phyloP scores from a whole-genome alignment of 2,888 invertebrate species.

The Epirrita christyi region DNA sequence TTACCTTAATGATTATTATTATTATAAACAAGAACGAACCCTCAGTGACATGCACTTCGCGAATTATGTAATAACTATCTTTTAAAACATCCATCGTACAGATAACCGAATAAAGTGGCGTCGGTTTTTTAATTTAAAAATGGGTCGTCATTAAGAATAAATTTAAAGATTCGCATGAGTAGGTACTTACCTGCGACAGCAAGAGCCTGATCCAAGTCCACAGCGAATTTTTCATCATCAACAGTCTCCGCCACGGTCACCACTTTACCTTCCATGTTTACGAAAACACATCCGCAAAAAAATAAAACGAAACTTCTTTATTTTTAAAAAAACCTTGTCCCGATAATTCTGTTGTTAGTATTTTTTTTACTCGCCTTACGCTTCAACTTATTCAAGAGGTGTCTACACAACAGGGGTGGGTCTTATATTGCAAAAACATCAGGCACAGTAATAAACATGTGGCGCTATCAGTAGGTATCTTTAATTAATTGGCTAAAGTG shows the following conservation, averaged over 20 bases:
- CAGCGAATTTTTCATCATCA: slow-evolving; percentile 47
- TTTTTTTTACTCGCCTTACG: background rate
- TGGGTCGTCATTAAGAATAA: too few species aligned
- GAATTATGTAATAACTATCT: too few species aligned
- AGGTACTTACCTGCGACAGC: slow-evolving; percentile 50
- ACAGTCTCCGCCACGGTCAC: slow-evolving; percentile 54
- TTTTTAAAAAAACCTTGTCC: background rate
- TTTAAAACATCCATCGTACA: too few species aligned
- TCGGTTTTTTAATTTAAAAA: too few species aligned
- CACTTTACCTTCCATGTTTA: slow-evolving; percentile 48
- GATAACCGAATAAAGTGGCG: too few species aligned
- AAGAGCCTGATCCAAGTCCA: slow-evolving; percentile 68
- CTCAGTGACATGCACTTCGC: too few species aligned
- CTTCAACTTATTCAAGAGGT: slow-evolving; percentile 36
- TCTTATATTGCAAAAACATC: slow-evolving; percentile 22
- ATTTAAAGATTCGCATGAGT: too few species aligned
- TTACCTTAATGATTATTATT: too few species aligned
- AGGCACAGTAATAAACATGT: slow-evolving; percentile 9
- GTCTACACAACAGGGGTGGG: slow-evolving; percentile 18
- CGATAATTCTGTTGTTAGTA: too few species aligned
- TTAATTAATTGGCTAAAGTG: slow-evolving; percentile 36
- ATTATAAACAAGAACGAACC: too few species aligned
- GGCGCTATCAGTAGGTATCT: slow-evolving; percentile 38
- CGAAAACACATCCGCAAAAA: slow-evolving; percentile 1
- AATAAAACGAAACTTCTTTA: background rate